A percentile compares a stretch with the other conserved stretches of the same genome.
These are phyloP conservation scores for Brachypteracias leptosomus DNA, from an alignment of 2,113 vertebrate species.

Conservation along the genomic window DNA sequence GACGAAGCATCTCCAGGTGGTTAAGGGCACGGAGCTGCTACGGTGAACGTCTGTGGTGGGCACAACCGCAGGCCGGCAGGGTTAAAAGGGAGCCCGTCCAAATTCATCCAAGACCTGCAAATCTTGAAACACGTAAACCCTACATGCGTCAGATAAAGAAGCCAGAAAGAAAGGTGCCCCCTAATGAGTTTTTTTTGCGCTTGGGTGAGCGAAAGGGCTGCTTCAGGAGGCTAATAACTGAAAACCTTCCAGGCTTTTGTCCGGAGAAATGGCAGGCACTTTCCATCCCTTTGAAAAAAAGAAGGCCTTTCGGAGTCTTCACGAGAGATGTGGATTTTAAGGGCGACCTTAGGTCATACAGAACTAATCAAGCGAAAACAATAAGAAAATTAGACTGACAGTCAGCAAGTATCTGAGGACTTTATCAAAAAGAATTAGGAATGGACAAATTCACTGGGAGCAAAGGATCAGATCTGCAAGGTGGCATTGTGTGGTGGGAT, in stretches of 20 bases:
- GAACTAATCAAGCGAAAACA: slow-evolving; percentile 88
- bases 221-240: slow-evolving; percentile 73
- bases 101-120: slow-evolving; percentile 72
- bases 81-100: slow-evolving; percentile 58
- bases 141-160: slow-evolving; percentile 73
- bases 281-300: slow-evolving; percentile 77
- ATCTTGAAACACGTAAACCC: slow-evolving; percentile 73
- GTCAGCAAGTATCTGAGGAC: slow-evolving; percentile 84
- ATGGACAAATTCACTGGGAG: slow-evolving; percentile 77
- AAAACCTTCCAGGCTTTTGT: slow-evolving; percentile 84
- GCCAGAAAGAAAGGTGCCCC: slow-evolving; percentile 75
- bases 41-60: neutral
- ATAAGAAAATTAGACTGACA: slow-evolving; percentile 85
- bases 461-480: slow-evolving; percentile 79
- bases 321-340: slow-evolving; percentile 84
- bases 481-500: slow-evolving; percentile 78
- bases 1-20: neutral
- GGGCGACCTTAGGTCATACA: slow-evolving; percentile 87
- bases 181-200: slow-evolving; percentile 92
- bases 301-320: slow-evolving; percentile 79
- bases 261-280: slow-evolving; percentile 76
- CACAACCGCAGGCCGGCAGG: neutral
- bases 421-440: slow-evolving; percentile 84
- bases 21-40: neutral
- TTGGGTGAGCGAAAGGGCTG: slow-evolving; percentile 85